Conservation (phyloP, 2,797 vertebrate genomes). For the Pelochelys cantorii region DNA sequence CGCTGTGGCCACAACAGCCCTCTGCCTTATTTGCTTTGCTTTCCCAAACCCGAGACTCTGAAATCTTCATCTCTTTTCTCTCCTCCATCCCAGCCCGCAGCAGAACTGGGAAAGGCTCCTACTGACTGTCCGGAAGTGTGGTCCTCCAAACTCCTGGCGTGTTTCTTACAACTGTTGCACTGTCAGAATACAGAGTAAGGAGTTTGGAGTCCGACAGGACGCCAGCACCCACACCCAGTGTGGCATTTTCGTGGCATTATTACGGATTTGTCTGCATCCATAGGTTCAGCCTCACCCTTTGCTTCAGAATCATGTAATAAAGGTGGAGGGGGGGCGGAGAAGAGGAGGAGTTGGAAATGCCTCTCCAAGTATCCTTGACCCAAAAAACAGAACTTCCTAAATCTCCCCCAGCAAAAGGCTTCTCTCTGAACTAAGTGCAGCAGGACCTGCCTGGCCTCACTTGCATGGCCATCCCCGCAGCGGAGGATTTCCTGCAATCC, state of each 20-base stretch:
- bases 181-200: background rate
- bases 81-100: background rate
- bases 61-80: slow-evolving; percentile 56
- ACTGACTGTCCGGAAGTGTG: background rate
- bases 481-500: slow-evolving; percentile 72
- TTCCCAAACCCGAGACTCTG: slow-evolving; percentile 38
- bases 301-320: background rate
- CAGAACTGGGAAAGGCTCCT: background rate
- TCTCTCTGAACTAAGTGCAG: slow-evolving; percentile 15
- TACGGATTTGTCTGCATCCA: background rate
- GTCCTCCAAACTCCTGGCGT: background rate
- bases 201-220: background rate
- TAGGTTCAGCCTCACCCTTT: background rate
- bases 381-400: background rate
- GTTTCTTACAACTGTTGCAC: background rate
- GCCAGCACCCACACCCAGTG: background rate
- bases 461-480: slow-evolving; percentile 77
- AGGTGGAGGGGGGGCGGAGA: background rate
- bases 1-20: slow-evolving; percentile 17
- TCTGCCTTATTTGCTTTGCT: slow-evolving; percentile 58
- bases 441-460: slow-evolving; percentile 68
- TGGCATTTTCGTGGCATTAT: background rate
- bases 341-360: background rate
- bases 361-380: background rate
- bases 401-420: background rate